A percentile compares a stretch with the other conserved stretches of the same genome.
phyloP scores from a whole-genome alignment of 1,140 invertebrate species.

The Phortica variegata region DNA sequence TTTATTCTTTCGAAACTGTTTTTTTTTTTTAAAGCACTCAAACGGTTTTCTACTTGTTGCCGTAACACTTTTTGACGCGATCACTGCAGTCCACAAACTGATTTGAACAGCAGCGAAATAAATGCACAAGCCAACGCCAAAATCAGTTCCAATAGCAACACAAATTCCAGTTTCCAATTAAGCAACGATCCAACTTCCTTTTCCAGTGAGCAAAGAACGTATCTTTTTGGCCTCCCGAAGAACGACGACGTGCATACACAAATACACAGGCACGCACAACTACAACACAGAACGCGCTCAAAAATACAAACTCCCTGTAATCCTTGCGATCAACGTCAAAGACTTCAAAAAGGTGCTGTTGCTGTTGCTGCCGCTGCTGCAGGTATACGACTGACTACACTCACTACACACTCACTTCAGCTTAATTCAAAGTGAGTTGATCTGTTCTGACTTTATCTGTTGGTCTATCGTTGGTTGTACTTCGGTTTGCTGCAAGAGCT shows the following conservation, averaged over 20 bases:
- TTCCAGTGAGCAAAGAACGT: constrained; percentile 33
- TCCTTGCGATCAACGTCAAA: constrained; percentile 30
- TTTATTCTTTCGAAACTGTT: constrained; percentile 20
- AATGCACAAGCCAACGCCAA: constrained; percentile 33
- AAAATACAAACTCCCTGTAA: too few species aligned
- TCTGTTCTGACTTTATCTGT: background rate
- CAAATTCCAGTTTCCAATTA: constrained; percentile 33
- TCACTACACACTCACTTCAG: background rate
- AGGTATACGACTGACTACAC: background rate
- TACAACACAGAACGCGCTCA: constrained; percentile 7
- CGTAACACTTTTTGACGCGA: constrained; percentile 46
- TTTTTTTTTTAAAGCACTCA: constrained; percentile 15
- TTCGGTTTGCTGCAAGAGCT: too few species aligned
- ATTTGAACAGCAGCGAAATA: constrained; percentile 30
- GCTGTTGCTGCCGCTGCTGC: background rate
- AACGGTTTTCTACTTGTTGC: constrained; percentile 16
- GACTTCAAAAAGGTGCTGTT: constrained; percentile 18
- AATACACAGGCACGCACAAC: constrained; percentile 2
- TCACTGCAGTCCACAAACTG: constrained; percentile 55
- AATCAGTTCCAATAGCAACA: constrained; percentile 16
- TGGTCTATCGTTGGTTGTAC: constrained; percentile 2
- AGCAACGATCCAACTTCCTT: constrained; percentile 29
- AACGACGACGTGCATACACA: constrained; percentile 6
- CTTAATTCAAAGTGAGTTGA: background rate
- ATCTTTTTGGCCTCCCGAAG: too few species aligned